These are phyloP conservation scores for Cygnus olor DNA, from an alignment of 2,797 vertebrate species.

Conservation along the genomic window DNA sequence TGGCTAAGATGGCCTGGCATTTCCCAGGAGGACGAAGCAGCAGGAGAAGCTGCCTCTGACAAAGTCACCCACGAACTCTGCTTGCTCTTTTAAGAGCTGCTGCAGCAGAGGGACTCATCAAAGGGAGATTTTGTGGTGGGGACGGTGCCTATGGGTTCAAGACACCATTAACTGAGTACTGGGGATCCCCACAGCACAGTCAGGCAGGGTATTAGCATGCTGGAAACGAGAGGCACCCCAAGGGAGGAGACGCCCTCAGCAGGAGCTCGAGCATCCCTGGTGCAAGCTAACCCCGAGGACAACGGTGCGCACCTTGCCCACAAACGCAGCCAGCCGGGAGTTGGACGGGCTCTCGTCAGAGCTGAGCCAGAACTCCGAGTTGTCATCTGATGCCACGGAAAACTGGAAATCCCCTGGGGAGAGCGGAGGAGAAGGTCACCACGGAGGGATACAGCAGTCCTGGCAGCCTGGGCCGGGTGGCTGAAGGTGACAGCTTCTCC, in stretches of 20 bases:
- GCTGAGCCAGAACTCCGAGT: constrained; percentile 98
- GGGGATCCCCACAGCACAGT: neutral
- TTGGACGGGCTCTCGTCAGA: constrained; percentile 90
- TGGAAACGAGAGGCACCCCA: neutral
- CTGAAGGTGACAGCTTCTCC: neutral
- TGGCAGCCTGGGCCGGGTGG: rapidly evolving
- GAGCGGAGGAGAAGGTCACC: neutral
- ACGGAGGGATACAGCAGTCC: rapidly evolving
- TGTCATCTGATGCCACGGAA: constrained; percentile 96
- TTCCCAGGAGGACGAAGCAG: neutral
- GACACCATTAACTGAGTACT: rapidly evolving
- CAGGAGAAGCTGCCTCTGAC: neutral
- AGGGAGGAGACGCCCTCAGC: rapidly evolving
- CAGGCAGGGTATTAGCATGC: rapidly evolving
- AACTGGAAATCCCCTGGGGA: constrained; percentile 95
- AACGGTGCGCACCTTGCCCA: constrained; percentile 84
- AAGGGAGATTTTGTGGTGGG: neutral
- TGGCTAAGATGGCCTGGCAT: neutral
- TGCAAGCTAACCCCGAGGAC: neutral
- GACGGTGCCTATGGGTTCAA: rapidly evolving
- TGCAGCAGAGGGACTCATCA: neutral
- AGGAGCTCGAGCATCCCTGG: neutral
- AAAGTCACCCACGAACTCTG: rapidly evolving
- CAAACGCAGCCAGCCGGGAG: constrained; percentile 88
- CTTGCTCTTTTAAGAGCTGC: neutral